Conservation (phyloP, 2,888 invertebrate genomes). For the Caenorhabditis drosophilae region DNA sequence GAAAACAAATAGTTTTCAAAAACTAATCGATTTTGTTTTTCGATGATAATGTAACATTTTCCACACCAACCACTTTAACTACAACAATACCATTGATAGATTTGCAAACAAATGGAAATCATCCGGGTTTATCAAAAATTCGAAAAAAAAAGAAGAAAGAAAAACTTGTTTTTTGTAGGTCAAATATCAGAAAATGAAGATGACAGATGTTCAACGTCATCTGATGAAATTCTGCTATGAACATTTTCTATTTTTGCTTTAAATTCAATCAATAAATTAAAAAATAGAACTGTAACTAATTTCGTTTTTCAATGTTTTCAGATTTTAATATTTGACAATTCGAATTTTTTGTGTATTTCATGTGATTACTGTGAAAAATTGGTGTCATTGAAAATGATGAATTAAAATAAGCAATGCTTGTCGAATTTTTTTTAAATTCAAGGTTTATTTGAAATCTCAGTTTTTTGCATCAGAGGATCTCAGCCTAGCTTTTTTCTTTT, state of each 20-base stretch:
- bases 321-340: neutral
- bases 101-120: slow-evolving; percentile 45
- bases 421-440: slow-evolving; percentile 10
- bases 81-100: slow-evolving; percentile 57
- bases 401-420: too few species aligned
- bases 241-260: neutral
- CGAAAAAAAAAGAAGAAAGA: neutral
- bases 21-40: too few species aligned
- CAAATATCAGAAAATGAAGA: slow-evolving; percentile 38
- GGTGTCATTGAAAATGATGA: slow-evolving; percentile 26
- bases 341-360: slow-evolving; percentile 2
- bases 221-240: slow-evolving; percentile 52
- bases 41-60: slow-evolving; percentile 46
- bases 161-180: slow-evolving; percentile 26
- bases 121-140: slow-evolving; percentile 45
- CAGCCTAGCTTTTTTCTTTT: slow-evolving; percentile 5
- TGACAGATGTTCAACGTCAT: slow-evolving; percentile 43
- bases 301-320: too few species aligned
- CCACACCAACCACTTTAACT: slow-evolving; percentile 50
- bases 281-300: too few species aligned
- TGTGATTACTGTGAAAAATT: slow-evolving; percentile 20
- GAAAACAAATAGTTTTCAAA: too few species aligned
- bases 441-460: slow-evolving; percentile 8
- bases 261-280: too few species aligned
- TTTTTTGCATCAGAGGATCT: slow-evolving; percentile 28